Conservation (phyloP, 2,888 invertebrate species). For the Pollenia labialis region DNA sequence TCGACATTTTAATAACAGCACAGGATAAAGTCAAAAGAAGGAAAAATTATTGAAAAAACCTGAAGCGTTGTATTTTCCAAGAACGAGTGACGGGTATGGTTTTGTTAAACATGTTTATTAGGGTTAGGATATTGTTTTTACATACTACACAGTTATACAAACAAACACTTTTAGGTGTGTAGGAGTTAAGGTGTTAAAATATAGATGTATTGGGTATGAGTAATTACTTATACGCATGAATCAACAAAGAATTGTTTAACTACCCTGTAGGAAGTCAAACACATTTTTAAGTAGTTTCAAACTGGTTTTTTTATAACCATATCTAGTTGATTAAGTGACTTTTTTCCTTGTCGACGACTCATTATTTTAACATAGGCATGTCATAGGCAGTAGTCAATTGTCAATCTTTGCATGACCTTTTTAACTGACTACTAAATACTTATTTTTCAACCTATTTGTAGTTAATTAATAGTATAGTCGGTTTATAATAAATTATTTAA, state of each 20-base stretch:
- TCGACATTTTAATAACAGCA: conserved; percentile 43
- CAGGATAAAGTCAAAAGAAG: conserved; percentile 4
- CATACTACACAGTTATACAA: background rate
- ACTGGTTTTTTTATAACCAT: no score
- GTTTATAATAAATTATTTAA: no score
- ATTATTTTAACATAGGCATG: no score
- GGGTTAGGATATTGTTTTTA: conserved; percentile 45
- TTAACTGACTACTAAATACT: no score
- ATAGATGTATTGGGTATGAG: conserved; percentile 40
- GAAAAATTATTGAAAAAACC: conserved; percentile 19
- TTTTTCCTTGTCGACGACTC: no score
- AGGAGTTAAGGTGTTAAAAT: background rate
- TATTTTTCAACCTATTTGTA: no score
- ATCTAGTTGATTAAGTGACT: no score
- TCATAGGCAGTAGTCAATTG: no score
- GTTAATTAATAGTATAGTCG: no score
- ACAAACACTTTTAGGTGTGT: background rate
- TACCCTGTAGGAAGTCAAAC: no score
- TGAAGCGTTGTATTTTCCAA: conserved; percentile 37
- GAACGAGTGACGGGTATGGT: conserved; percentile 13
- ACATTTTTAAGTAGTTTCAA: no score
- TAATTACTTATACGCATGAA: conserved; percentile 69
- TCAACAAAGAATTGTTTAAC: conserved; percentile 51
- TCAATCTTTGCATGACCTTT: no score
- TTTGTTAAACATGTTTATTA: conserved; percentile 43